These are phyloP conservation scores for Phyto melanocephala DNA, from an alignment of 2,888 invertebrate genomes.

Conservation along the genomic window DNA sequence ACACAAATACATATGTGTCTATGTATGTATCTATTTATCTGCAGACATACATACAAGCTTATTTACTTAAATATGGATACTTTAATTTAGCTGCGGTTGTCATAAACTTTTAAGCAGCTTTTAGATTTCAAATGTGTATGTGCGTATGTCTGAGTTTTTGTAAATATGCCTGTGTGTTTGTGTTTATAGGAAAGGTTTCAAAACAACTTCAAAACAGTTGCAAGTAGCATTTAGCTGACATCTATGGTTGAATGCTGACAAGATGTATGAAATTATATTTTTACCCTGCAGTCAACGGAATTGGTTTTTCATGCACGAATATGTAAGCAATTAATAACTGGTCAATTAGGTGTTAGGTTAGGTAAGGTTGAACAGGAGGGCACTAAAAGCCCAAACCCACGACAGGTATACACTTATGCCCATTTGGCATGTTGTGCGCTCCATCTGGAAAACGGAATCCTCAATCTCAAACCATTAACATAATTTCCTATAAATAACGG, in stretches of 20 bases:
- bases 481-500: too few species aligned
- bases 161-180: background rate
- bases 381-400: too few species aligned
- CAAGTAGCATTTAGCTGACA: background rate
- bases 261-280: too few species aligned
- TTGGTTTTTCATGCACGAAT: too few species aligned
- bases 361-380: too few species aligned
- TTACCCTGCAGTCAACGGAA: too few species aligned
- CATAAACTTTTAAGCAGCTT: conserved; percentile 58
- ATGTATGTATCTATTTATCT: background rate
- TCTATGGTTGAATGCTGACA: background rate
- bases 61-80: conserved; percentile 54
- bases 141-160: background rate
- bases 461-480: too few species aligned
- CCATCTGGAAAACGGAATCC: too few species aligned
- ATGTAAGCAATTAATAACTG: too few species aligned
- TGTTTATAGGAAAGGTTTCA: background rate
- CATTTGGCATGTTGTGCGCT: too few species aligned
- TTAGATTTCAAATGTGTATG: conserved; percentile 34
- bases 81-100: conserved; percentile 56
- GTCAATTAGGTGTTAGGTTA: too few species aligned
- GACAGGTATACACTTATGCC: too few species aligned
- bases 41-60: conserved; percentile 6
- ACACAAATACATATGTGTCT: background rate
- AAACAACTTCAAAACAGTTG: background rate